Conservation (phyloP, 2,888 invertebrate species). For the Drosophila seclusa region DNA sequence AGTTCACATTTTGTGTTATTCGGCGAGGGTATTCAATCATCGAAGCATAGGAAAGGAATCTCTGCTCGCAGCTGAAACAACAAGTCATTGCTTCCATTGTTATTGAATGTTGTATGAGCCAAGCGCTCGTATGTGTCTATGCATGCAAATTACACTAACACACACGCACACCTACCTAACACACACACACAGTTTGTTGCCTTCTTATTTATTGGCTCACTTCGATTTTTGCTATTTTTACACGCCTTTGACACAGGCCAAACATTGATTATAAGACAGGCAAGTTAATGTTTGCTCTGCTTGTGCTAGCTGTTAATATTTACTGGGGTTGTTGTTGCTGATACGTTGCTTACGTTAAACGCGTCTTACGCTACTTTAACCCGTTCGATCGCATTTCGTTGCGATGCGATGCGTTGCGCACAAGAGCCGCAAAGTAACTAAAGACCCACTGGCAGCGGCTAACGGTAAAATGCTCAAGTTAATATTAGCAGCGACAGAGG, state of each 20-base stretch:
- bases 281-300: conserved; percentile 30
- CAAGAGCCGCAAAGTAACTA: conserved; percentile 47
- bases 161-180: not conserved
- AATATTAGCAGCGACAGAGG: conserved; percentile 8
- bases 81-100: conserved; percentile 23
- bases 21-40: not conserved
- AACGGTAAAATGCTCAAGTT: conserved; percentile 18
- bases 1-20: not conserved
- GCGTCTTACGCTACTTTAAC: conserved; percentile 5
- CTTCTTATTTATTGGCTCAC: conserved; percentile 47
- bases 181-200: conserved; percentile 26
- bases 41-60: not conserved
- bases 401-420: conserved; percentile 36
- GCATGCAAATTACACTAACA: not conserved
- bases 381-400: not conserved
- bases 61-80: conserved; percentile 6
- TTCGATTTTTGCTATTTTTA: conserved; percentile 61
- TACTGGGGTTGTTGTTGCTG: conserved; percentile 9
- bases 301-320: conserved; percentile 7
- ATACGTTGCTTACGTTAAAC: conserved; percentile 26
- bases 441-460: conserved; percentile 15
- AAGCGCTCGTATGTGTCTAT: not conserved
- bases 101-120: conserved; percentile 8
- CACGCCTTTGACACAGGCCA: conserved; percentile 33
- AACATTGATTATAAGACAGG: conserved; percentile 20